Conservation (phyloP, 2,888 invertebrate species). For the Choreutis nemorana region DNA sequence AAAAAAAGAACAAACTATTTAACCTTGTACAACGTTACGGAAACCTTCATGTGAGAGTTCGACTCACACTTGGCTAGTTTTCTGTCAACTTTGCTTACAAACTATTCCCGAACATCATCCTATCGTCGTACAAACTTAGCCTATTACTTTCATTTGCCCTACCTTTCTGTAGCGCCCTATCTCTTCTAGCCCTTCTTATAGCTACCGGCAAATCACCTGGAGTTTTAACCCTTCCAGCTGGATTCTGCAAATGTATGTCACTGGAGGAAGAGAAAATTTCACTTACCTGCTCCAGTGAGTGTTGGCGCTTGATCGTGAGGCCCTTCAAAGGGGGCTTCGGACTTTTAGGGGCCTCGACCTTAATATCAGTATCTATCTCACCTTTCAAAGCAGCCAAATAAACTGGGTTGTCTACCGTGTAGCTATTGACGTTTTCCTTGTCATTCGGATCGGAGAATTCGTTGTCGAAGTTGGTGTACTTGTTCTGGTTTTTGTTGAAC, state of each 20-base stretch:
- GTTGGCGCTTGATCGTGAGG: conserved; percentile 63
- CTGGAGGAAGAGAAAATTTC: conserved; percentile 76
- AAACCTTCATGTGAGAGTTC: no score
- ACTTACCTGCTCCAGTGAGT: conserved; percentile 78
- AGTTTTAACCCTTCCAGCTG: conserved; percentile 80
- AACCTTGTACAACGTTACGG: no score
- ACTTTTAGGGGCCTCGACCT: conserved; percentile 24
- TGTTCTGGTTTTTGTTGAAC: conserved; percentile 45
- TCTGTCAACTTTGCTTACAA: no score
- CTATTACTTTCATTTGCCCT: conserved; percentile 67
- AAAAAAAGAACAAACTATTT: no score
- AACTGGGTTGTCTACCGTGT: conserved; percentile 50
- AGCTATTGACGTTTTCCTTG: conserved; percentile 45
- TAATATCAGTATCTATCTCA: conserved; percentile 35
- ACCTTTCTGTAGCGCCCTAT: conserved; percentile 62
- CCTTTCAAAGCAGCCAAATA: conserved; percentile 51
- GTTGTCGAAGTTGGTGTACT: conserved; percentile 54
- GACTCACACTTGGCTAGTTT: no score
- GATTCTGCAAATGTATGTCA: conserved; percentile 73
- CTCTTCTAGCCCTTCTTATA: conserved; percentile 72
- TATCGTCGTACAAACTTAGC: conserved; percentile 86
- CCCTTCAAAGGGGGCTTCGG: conserved; percentile 38
- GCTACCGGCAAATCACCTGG: conserved; percentile 85
- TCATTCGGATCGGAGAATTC: conserved; percentile 56
- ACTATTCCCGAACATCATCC: conserved; percentile 80